Evolutionary conservation across 2,888 invertebrate genomes (phyloP), one percentile per base, ranked within the genome.

Genomic region (Philhelius pedissequus): DNA sequence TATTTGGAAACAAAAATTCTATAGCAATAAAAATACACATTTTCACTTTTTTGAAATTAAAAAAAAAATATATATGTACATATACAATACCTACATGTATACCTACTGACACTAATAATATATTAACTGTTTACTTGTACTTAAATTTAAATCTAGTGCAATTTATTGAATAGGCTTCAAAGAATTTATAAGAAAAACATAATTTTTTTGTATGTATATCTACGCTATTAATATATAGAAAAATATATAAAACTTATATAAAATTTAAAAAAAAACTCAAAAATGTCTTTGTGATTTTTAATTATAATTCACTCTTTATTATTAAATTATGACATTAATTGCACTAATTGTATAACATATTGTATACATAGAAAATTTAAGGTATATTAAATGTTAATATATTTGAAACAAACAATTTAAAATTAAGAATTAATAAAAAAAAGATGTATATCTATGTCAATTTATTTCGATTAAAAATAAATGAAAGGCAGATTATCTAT

Each of bases 401-500:
- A n/a, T n/a, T n/a, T n/a, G n/a, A 56, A 69, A 18, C 0, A 32
- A n/a, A 62, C n/a, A 56, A 56, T 50, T 43, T 45, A 30, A 73
- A 60, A 73, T 73, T 40, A 83, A 52, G 22, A 38, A 38, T 25
- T n/a, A 58, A 58, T 15, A 58, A 48, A 40, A 45, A 45, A 11
- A 45, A 48, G 48, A 48, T 83, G 83, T 83, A 69, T 58, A n/a
- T n/a, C n/a, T n/a, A 83, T 83, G 83, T 79, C 83, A 83, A 83
- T 83, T 83, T 83, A 78, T 75, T 75, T 83, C 78, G 60, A 79
- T 79, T 83, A 70, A 83, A 74, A 83, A 83, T 75, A 78, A 78
- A 83, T 40, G 38, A 52, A n/a, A 78, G 8, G 9, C 15, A 13
- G 58, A 54, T 18, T 54, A 15, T 40, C 40, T 18, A 43, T 18